Conservation (phyloP, 1,140 invertebrate genomes). For the Coelopa frigida region DNA sequence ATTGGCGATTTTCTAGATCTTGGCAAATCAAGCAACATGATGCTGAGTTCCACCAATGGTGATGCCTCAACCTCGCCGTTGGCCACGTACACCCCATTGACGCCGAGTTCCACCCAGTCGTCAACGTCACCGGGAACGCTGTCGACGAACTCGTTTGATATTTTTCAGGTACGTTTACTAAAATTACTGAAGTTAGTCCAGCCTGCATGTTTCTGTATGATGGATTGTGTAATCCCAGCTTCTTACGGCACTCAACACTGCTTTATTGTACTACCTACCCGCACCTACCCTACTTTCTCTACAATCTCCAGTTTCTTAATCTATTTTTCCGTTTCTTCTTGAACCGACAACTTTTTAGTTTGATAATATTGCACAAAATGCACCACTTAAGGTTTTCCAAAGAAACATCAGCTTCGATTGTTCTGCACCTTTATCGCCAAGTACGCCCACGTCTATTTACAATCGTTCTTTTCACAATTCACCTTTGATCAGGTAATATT, state of each 20-base stretch:
- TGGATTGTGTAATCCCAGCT: no score
- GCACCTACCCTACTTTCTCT: slow-evolving; percentile 1
- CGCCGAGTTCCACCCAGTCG: slow-evolving; percentile 40
- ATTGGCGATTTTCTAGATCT: slow-evolving; percentile 40
- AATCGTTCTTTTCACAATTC: slow-evolving; percentile 45
- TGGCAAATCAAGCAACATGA: slow-evolving; percentile 20
- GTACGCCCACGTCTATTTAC: slow-evolving; percentile 49
- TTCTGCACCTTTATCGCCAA: slow-evolving; percentile 49
- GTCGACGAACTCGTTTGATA: slow-evolving; percentile 32
- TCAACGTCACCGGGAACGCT: slow-evolving; percentile 36
- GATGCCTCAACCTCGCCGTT: slow-evolving; percentile 8
- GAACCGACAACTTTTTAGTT: slow-evolving; percentile 30
- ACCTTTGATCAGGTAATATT: slow-evolving; percentile 41
- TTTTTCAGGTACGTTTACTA: slow-evolving; percentile 43
- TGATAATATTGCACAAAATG: slow-evolving; percentile 46
- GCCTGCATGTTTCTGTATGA: no score
- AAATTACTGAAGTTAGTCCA: no score
- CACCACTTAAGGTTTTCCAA: slow-evolving; percentile 46
- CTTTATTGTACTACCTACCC: background rate
- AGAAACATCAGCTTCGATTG: slow-evolving; percentile 46
- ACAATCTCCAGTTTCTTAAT: slow-evolving; percentile 25
- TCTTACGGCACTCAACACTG: no score
- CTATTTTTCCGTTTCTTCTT: slow-evolving; percentile 17
- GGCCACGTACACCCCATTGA: slow-evolving; percentile 30
- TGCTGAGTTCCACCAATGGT: background rate